Percentiles rank a stretch among this genome's conserved stretches.
Conservation (phyloP, 37 sponge, comb jelly and placozoan genomes). For the Beroe ovata region DNA sequence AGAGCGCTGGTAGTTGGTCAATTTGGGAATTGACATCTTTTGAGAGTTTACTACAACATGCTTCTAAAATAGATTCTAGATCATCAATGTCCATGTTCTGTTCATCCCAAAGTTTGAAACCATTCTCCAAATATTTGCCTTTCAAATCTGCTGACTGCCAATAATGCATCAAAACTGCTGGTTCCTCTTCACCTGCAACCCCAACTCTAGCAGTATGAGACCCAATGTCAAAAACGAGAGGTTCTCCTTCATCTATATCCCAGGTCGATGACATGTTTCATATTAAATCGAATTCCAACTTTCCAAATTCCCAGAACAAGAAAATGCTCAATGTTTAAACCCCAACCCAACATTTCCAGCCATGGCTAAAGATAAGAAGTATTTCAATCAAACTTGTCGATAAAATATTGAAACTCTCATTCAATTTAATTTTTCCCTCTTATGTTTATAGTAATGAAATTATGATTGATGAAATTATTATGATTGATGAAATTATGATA, state of each 20-base stretch:
- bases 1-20: background rate
- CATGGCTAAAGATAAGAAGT: too few species aligned
- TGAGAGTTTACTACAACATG: background rate
- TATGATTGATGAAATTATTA: too few species aligned
- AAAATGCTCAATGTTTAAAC: too few species aligned
- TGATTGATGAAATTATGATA: too few species aligned
- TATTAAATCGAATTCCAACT: too few species aligned
- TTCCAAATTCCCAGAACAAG: too few species aligned
- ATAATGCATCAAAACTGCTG: background rate
- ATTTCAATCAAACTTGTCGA: too few species aligned
- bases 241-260: background rate
- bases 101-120: background rate
- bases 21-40: background rate
- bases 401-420: too few species aligned
- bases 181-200: conserved; percentile 11
- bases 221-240: conserved; percentile 33
- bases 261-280: background rate
- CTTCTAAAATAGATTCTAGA: background rate
- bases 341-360: too few species aligned
- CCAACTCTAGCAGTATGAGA: conserved; percentile 32
- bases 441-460: too few species aligned
- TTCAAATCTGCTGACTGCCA: background rate
- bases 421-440: too few species aligned
- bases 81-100: background rate
- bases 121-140: background rate